These are phyloP conservation scores for Dipodomys merriami DNA, from an alignment of 2,113 vertebrate genomes.

Conservation along the genomic window DNA sequence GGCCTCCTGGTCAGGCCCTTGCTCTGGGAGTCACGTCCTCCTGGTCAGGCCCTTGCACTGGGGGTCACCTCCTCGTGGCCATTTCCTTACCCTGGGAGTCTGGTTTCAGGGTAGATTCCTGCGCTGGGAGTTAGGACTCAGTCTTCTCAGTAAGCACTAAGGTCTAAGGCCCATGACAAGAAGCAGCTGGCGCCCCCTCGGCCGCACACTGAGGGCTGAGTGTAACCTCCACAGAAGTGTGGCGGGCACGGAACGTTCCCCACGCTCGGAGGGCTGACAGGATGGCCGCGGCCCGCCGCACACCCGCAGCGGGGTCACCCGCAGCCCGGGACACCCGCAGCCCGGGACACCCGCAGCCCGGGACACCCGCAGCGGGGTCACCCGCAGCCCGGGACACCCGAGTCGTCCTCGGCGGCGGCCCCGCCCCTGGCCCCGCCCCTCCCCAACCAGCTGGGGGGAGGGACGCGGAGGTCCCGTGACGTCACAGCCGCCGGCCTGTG, in stretches of 20 bases:
- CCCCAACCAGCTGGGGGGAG: neutral
- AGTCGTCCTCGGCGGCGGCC: neutral
- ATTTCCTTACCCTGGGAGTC: too few species aligned
- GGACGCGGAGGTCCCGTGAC: constrained; percentile 28
- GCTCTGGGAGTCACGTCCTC: too few species aligned
- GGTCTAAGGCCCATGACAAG: neutral
- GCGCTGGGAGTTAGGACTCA: neutral
- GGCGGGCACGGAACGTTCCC: too few species aligned
- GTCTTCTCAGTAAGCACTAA: neutral
- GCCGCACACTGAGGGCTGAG: neutral
- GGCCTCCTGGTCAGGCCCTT: too few species aligned
- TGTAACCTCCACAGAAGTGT: neutral
- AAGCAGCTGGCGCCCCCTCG: neutral
- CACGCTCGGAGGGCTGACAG: too few species aligned
- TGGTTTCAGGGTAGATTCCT: neutral
- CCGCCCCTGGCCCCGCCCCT: constrained; percentile 39
- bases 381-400: rapidly evolving
- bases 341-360: too few species aligned
- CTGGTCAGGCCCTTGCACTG: too few species aligned
- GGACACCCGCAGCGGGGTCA: rapidly evolving
- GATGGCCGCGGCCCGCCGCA: too few species aligned
- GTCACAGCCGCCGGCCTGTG: neutral
- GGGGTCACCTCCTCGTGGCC: too few species aligned
- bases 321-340: too few species aligned
- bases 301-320: too few species aligned